These are phyloP conservation scores for Cantharis nigra DNA, from an alignment of 2,888 invertebrate genomes.

Conservation along the genomic window DNA sequence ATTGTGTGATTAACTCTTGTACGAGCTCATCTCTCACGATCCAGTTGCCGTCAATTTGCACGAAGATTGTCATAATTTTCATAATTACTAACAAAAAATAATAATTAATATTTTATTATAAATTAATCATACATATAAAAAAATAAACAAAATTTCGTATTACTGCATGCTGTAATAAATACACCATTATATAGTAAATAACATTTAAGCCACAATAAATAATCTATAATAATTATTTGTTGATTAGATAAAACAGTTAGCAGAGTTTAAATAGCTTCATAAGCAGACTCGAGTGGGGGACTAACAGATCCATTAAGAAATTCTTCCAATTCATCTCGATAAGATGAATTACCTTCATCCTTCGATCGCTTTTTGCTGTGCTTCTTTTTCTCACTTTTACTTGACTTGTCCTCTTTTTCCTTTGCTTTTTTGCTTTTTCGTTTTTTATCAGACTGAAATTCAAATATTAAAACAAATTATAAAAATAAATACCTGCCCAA, in stretches of 20 bases:
- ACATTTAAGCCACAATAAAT: neutral
- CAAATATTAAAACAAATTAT: conserved; percentile 6
- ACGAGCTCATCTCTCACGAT: too few species aligned
- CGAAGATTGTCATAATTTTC: too few species aligned
- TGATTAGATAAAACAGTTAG: neutral
- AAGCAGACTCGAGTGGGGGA: conserved; percentile 61
- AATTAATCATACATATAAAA: neutral
- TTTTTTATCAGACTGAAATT: conserved; percentile 48
- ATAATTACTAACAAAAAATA: neutral
- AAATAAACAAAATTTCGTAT: neutral
- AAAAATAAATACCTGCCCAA: conserved; percentile 36
- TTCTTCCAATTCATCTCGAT: conserved; percentile 64
- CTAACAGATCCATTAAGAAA: conserved; percentile 63
- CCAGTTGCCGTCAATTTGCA: too few species aligned
- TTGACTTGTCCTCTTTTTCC: conserved; percentile 49
- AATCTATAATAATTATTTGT: neutral
- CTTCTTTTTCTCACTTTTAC: conserved; percentile 54
- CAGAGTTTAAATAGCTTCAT: conserved; percentile 64
- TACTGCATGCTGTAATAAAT: neutral
- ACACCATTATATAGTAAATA: neutral
- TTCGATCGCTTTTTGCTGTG: conserved; percentile 52
- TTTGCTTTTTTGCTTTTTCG: conserved; percentile 58
- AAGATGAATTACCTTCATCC: conserved; percentile 52
- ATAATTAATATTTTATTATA: neutral
- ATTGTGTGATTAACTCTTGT: too few species aligned